Conservation (phyloP, 2,113 vertebrate genomes). For the Alces alces region DNA sequence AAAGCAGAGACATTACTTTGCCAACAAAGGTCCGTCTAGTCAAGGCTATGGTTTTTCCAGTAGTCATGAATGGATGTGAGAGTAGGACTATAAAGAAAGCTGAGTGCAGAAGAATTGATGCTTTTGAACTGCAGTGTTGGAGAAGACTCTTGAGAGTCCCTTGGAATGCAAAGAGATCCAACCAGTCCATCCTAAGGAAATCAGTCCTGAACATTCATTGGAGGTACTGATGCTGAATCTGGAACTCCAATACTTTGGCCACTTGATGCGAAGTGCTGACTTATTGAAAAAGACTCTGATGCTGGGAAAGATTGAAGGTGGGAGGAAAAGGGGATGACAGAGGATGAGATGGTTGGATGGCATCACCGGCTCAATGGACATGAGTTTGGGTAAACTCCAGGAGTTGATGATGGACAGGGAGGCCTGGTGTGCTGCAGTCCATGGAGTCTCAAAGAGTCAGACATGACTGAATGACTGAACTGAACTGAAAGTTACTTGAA, state of each 20-base stretch:
- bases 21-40: neutral
- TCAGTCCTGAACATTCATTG: neutral
- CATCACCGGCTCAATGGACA: neutral
- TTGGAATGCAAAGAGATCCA: neutral
- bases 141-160: neutral
- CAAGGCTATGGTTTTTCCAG: neutral
- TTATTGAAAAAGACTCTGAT: neutral
- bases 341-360: neutral
- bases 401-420: neutral
- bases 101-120: neutral
- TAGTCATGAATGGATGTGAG: neutral
- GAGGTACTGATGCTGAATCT: neutral
- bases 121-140: neutral
- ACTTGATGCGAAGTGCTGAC: neutral
- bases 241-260: neutral
- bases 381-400: neutral
- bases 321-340: neutral
- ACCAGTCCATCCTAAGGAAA: neutral
- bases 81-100: neutral
- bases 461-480: neutral
- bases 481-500: neutral
- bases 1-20: neutral
- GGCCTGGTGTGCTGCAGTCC: neutral
- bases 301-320: neutral
- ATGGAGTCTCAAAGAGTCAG: neutral